phyloP scores from a whole-genome alignment of 2,797 vertebrate genomes.

The Chiloscyllium punctatum region DNA sequence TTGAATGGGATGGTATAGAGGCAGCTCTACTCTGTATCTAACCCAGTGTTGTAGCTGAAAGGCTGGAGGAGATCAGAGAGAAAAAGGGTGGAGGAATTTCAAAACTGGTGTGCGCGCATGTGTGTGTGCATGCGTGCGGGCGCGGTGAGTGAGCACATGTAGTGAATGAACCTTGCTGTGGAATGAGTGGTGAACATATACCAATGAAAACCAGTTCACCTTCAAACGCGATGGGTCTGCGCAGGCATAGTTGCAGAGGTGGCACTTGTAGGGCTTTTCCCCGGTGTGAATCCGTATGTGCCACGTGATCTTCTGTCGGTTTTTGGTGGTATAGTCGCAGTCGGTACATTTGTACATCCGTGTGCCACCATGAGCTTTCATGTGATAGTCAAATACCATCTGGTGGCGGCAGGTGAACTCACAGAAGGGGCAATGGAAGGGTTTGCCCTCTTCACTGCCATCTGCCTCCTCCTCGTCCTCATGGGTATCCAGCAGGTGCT shows the following conservation, averaged over 20 bases:
- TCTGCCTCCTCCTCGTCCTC: conserved; percentile 51
- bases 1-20: background rate
- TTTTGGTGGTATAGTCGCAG: conserved; percentile 81
- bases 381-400: conserved; percentile 84
- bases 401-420: conserved; percentile 76
- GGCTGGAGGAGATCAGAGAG: background rate
- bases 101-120: background rate
- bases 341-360: conserved; percentile 85
- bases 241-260: conserved; percentile 82
- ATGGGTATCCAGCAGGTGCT: conserved; percentile 74
- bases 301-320: conserved; percentile 96
- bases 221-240: conserved; percentile 86
- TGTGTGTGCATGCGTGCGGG: background rate
- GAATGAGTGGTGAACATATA: background rate
- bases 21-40: too few relatives aligned
- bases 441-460: conserved; percentile 51
- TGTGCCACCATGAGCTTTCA: conserved; percentile 81
- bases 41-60: too few relatives aligned
- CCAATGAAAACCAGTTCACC: conserved; percentile 56
- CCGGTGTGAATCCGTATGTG: conserved; percentile 93
- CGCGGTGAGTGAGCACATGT: background rate
- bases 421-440: conserved; percentile 74
- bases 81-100: background rate
- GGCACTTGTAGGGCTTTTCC: conserved; percentile 90
- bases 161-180: background rate